Evolutionary conservation across 1,140 invertebrate species (phyloP), one percentile per base, ranked within the genome.

Genomic region (Diorhabda carinulata): DNA sequence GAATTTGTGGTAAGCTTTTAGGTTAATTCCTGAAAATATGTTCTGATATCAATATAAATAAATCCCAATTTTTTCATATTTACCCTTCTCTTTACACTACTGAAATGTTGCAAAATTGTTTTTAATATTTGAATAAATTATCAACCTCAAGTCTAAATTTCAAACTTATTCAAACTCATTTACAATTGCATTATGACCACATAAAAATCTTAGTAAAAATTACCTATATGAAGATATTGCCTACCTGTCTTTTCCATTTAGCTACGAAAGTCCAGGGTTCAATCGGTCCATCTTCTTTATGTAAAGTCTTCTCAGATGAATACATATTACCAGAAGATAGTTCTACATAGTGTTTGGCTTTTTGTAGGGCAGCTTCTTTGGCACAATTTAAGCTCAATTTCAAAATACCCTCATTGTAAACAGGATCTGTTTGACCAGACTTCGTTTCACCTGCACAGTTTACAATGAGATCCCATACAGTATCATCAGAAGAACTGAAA

Each of bases 371-470:
- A 9, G 93, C 91, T 78, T 91, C 87, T 71, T 87, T 86, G 8
- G 92, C 92, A 83, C 93, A 94, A 78, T 94, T 94, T 7, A 89
- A 75, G 78, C 91, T 93, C 2, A 97, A 83, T 75, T 92, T 93
- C 25, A 90, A 85, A 74, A 96, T 93, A 4, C 95, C 94, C 82
- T 97, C 94, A 78, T 90, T 89, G 80, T 96, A 96, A 5, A 96
- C 91, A 1, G 91, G 88, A 81, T 96, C 93, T 47, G 90, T 91
- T 84, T 96, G 93, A 25, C 92, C 91, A 71, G 88, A 87, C 82
- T 94, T 92, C 2, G 94, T 96, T 83, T 97, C 94, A 5, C 92
- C 92, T 7, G 95, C 94, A 78, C 94, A 92, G 83, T 97, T 96
- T 61, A 95, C 88, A 42, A 94, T 91, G 83, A 89, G 89, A 78